A percentile compares a stretch with the other conserved stretches of the same genome.
Conservation (phyloP, 2,113 vertebrate genomes). For the Piliocolobus tephrosceles region DNA sequence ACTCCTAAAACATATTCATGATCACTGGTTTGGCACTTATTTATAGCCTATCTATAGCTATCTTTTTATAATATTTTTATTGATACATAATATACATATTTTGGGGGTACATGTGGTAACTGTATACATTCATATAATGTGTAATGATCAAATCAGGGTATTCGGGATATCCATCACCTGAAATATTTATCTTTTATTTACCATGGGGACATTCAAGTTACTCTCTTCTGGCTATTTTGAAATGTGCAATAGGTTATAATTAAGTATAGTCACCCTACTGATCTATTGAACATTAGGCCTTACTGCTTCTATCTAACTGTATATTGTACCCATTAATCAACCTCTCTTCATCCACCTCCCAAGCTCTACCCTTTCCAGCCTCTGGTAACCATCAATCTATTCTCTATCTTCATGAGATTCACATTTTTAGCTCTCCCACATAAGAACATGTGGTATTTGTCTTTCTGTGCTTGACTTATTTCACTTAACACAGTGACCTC, state of each 20-base stretch:
- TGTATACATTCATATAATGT: background rate
- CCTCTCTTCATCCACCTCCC: background rate
- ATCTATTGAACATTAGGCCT: background rate
- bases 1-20: background rate
- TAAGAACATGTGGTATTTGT: background rate
- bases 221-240: background rate
- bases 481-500: background rate
- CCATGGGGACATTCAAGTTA: background rate
- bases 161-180: background rate
- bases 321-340: background rate
- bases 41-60: background rate
- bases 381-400: background rate
- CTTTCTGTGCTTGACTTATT: background rate
- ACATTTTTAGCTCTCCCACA: background rate
- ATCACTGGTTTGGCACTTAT: background rate
- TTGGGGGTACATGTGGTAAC: background rate
- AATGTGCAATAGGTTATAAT: background rate
- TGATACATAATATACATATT: background rate
- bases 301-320: background rate
- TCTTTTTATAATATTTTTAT: background rate
- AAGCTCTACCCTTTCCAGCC: background rate
- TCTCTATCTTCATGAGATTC: background rate
- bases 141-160: background rate
- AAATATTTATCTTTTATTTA: background rate
- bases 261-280: background rate